Conservation (phyloP, 1,140 invertebrate species). For the Phenacoccus solenopsis region DNA sequence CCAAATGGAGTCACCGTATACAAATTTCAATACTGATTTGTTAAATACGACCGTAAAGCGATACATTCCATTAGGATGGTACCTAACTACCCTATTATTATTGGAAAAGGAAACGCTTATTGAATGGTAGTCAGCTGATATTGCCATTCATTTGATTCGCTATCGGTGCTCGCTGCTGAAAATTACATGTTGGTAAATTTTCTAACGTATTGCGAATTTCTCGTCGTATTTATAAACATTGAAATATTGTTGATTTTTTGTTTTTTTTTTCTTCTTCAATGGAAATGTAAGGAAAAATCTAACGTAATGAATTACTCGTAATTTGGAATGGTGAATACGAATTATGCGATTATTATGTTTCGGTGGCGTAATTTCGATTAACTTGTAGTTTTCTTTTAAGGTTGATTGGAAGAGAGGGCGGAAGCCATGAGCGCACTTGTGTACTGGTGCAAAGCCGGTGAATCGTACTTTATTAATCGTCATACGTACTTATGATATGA, state of each 20-base stretch:
- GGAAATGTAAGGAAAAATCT: not conserved
- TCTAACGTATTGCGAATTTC: not conserved
- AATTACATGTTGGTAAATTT: not conserved
- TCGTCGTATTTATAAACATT: not conserved
- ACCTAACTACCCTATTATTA: not conserved
- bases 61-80: too few species aligned
- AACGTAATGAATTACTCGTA: too few species aligned
- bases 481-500: not conserved
- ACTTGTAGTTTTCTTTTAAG: not conserved
- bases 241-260: not conserved
- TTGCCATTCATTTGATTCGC: too few species aligned
- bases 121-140: not conserved
- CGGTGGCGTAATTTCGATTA: not conserved
- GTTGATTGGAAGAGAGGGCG: not conserved
- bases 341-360: not conserved
- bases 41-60: too few species aligned
- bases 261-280: too few species aligned
- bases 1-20: too few species aligned
- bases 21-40: too few species aligned
- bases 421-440: not conserved
- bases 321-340: not conserved
- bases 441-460: not conserved
- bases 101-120: not conserved
- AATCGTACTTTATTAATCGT: not conserved
- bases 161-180: not conserved